A percentile compares a stretch with the other conserved stretches of the same genome.
Evolutionary conservation across 2,113 vertebrate species (phyloP).

Genomic region (Emydura subglobosa): DNA sequence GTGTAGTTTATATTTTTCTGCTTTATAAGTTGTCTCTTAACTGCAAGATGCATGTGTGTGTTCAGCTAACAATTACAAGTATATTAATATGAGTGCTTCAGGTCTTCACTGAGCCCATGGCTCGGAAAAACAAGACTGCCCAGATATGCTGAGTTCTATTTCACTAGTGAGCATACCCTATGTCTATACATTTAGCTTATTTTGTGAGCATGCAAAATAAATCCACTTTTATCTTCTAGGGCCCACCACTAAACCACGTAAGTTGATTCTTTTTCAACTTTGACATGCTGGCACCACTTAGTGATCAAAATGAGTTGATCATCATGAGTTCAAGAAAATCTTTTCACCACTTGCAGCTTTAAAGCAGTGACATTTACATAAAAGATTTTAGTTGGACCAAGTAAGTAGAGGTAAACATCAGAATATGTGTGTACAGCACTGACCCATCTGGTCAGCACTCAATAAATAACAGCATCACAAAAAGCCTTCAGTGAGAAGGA

Average conservation of each 20-base stretch:
- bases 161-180: background rate
- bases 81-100: background rate
- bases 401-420: background rate
- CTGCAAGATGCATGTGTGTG: background rate
- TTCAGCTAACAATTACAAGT: background rate
- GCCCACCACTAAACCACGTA: background rate
- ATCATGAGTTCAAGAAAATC: slow-evolving; percentile 6
- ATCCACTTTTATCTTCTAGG: background rate
- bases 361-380: slow-evolving; percentile 10
- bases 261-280: background rate
- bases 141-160: background rate
- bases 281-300: background rate
- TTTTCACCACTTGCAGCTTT: slow-evolving; percentile 27
- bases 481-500: background rate
- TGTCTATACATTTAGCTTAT: background rate
- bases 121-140: background rate
- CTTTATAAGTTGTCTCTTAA: background rate
- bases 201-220: background rate
- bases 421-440: background rate
- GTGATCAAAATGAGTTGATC: background rate
- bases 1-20: background rate
- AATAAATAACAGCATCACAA: background rate
- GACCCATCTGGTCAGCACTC: background rate
- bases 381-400: slow-evolving; percentile 16
- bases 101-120: background rate